Conservation (phyloP, 2,113 vertebrate genomes). For the Ophiodon elongatus region DNA sequence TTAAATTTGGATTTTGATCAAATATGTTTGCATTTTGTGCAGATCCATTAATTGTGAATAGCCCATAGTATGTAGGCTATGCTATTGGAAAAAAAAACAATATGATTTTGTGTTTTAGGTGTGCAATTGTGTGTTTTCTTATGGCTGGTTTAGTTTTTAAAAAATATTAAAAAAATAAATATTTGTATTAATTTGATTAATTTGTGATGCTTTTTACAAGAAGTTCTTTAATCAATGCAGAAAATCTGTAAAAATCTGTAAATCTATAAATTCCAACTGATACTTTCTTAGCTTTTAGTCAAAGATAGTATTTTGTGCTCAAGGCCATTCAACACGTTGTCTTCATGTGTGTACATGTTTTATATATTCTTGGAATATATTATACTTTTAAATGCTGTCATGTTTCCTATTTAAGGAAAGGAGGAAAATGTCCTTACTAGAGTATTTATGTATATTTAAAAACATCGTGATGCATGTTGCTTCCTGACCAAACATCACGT, state of each 20-base stretch:
- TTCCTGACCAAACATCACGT: not conserved
- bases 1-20: not conserved
- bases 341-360: too few species aligned
- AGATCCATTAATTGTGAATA: not conserved
- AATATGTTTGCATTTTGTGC: not conserved
- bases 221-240: too few species aligned
- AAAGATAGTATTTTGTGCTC: not conserved
- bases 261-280: not conserved
- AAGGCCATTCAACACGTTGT: too few species aligned
- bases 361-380: too few species aligned
- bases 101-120: not conserved
- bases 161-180: too few species aligned
- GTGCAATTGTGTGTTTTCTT: not conserved
- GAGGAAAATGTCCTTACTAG: too few species aligned
- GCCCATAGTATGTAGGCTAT: too few species aligned
- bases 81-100: not conserved
- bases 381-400: too few species aligned
- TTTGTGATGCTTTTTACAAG: not conserved
- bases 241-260: not conserved
- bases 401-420: not conserved
- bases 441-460: slow-evolving; percentile 56
- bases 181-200: not conserved
- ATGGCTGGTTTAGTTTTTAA: not conserved
- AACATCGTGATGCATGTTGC: not conserved
- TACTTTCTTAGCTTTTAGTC: not conserved